These are phyloP conservation scores for Pachyseris speciosa DNA, from an alignment of 64 coral and sea anemone genomes.

Conservation along the genomic window DNA sequence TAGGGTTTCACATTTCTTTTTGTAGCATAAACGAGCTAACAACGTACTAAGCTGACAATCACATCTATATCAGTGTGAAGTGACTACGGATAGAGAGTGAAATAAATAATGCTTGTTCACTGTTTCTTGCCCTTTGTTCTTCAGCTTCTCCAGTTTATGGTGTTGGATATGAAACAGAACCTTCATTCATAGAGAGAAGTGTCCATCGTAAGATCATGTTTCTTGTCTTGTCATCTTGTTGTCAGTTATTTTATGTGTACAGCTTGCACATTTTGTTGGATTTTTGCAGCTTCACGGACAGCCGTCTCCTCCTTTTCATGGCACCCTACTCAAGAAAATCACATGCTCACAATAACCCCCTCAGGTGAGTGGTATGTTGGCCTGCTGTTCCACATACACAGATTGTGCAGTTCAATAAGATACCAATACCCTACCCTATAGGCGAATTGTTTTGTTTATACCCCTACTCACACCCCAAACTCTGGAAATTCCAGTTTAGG, in stretches of 20 bases:
- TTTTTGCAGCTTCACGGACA: constrained; percentile 61
- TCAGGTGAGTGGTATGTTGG: constrained; percentile 67
- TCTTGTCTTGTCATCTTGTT: background rate
- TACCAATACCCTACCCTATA: no score
- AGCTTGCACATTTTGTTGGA: background rate
- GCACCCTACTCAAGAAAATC: constrained; percentile 96
- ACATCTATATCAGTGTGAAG: no score
- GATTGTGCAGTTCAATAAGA: no score
- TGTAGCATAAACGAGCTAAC: no score
- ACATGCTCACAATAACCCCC: constrained; percentile 83
- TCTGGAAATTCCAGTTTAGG: no score
- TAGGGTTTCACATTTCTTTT: no score
- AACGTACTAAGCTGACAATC: no score
- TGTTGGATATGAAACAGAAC: constrained; percentile 80
- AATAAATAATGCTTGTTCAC: background rate
- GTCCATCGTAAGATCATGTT: constrained; percentile 68
- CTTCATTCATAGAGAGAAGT: constrained; percentile 83
- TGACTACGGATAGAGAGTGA: background rate
- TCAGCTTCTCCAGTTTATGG: background rate
- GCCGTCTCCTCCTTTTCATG: constrained; percentile 88
- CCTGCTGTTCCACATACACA: no score
- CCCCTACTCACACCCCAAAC: no score
- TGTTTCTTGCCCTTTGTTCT: background rate
- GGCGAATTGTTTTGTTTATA: no score
- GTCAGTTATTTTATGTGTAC: background rate